Evolutionary conservation across 2,113 vertebrate species (phyloP), one percentile per base, ranked within the genome.

Genomic region (Paradisaea rubra): DNA sequence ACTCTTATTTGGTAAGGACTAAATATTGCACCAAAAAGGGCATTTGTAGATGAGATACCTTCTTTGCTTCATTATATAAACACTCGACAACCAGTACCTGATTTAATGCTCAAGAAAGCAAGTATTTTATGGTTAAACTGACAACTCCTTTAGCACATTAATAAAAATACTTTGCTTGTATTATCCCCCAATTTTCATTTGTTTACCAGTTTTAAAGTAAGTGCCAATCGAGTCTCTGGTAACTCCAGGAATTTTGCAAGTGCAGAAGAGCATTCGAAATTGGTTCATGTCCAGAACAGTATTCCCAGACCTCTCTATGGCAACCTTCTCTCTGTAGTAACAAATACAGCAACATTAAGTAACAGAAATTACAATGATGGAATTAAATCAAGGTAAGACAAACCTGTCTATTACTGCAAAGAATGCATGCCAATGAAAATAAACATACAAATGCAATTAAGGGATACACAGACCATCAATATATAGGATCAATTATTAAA

Each of bases 211-310:
- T 92, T 97, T 99, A 94, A 99, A 99, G 95, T 98, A 98, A 97
- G 84, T 98, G 69, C 41, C 37, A 30, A 99, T 73, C 1, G 97
- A 98, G 94, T 99, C 99, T 96, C 98, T 99, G 79, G 96, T 97
- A 76, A 98, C 56, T 87, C 99, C 99, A 45, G 99, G 99, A 81
- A 99, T 97, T 97, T 97, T 99, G 97, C 99, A 99, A 71, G 99
- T 99, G 72, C 97, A 98, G 97, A 98, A 99, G 23, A 99, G 82
- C 98, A 98, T 99, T 92, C 97, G 98, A 96, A 99, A 99, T 72
- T 99, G 99, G 94, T 97, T 97, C 99, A 99, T 99, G 95, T 99
- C 99, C 64, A 99, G 96, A 37, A 97, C 93, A 31, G 37, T 70
- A 92, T 97, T 97, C 35, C 98, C 97, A 94, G 97, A 85, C 97